Conservation (phyloP, 1,140 invertebrate species). For the Archivesica marissinica region DNA sequence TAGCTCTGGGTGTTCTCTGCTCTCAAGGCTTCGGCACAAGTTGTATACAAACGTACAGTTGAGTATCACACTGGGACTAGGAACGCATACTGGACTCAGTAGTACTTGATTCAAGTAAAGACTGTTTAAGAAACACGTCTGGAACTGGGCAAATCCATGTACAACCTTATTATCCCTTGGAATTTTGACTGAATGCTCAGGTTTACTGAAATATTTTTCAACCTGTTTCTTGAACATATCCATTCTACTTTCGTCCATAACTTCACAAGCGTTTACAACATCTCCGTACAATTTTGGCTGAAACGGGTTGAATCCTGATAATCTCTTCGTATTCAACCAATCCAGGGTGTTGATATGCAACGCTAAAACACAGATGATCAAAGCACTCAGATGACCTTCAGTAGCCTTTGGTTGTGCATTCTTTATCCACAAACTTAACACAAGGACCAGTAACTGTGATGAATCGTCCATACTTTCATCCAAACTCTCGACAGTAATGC, state of each 20-base stretch:
- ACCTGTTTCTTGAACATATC: slow-evolving; percentile 65
- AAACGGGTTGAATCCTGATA: neutral
- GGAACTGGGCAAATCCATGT: slow-evolving; percentile 79
- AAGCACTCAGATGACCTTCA: slow-evolving; percentile 65
- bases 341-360: slow-evolving; percentile 66
- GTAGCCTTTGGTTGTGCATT: slow-evolving; percentile 79
- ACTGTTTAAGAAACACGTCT: slow-evolving; percentile 71
- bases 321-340: slow-evolving; percentile 39
- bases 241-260: slow-evolving; percentile 14
- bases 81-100: slow-evolving; percentile 49
- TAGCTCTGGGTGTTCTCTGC: slow-evolving; percentile 12
- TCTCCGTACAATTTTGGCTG: neutral
- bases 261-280: neutral
- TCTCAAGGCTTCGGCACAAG: slow-evolving; percentile 37
- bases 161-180: slow-evolving; percentile 68
- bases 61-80: slow-evolving; percentile 39
- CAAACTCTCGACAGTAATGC: slow-evolving; percentile 61
- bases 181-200: slow-evolving; percentile 68
- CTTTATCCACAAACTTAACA: slow-evolving; percentile 88
- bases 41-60: slow-evolving; percentile 56
- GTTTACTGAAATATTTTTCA: slow-evolving; percentile 67
- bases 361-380: slow-evolving; percentile 73
- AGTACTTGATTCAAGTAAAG: slow-evolving; percentile 78
- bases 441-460: slow-evolving; percentile 86
- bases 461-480: neutral